Evolutionary conservation across 2,113 vertebrate genomes (phyloP), one percentile per base, ranked within the genome.

Genomic region (Grammomys surdaster): DNA sequence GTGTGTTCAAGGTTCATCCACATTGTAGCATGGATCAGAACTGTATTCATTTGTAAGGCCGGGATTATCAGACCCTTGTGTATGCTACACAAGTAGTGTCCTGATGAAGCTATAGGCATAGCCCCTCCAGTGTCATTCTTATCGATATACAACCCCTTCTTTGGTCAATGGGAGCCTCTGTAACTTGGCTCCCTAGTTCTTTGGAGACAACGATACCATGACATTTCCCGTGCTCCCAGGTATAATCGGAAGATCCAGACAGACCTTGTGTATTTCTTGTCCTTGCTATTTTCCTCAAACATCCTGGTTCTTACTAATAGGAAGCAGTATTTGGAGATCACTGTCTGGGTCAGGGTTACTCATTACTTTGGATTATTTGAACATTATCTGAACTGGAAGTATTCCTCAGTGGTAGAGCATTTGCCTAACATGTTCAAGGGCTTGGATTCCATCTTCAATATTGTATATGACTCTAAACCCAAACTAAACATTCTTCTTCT

Each of bases 1-100:
- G 33, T 77, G 26, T 60, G 65, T 77, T 89, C 46, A 75, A 54
- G 43, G 4, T 77, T 91, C 31, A 86, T 67, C 17, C 56, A 81
- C 73, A n/a, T 46, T 92, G 54, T 87, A 90, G 13, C 28, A 54
- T 60, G 24, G 56, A 20, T 86, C 65, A 85, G 70, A 89, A 84
- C 22, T 94, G 88, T 51, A 80, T 90, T 82, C 24, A 88, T 73
- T 91, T 96, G 46, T 60, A 94, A 84, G n/a, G 28, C 17, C 58
- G 58, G 26, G 28, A 51, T 48, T 31, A 11, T 19, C 24, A 63
- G n/a, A 60, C n/a, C 22, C 56, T 60, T 63, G 11, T 26, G 33
- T 24, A 84, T 43, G 11, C 36, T 84, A 43, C 22, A 22, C 54
- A 58, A 82, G 11, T 48, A 33, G 16, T 82, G 7, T 56, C 33